Evolutionary conservation across 2,113 vertebrate genomes (phyloP), one percentile per base, ranked within the genome.

Genomic region (Psittacara wagleri): DNA sequence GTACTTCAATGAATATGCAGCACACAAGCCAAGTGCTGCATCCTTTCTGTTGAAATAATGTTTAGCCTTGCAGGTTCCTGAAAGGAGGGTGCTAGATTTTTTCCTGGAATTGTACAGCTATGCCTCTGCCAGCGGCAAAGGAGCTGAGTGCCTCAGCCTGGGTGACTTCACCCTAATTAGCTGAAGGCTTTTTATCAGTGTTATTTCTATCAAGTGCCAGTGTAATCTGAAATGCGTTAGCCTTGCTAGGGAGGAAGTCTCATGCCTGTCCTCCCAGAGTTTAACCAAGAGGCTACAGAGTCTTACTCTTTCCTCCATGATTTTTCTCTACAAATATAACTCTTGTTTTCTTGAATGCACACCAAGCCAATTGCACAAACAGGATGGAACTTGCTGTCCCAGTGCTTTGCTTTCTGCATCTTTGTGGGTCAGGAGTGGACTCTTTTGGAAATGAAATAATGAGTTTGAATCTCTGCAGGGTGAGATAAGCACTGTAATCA

Each of bases 371-470:
- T 23, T 11, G 46, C 46, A 44, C 48, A 63, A 20, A 29, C 27
- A 63, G 35, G 33, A 46, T 33, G 37, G 49, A 57, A 44, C 28
- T n/a, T 24, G 10, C 27, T 39, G 28, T 43, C 14, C 14, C 52
- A 68, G 28, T 4, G 46, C 11, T 61, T 43, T 61, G 25, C 10
- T 66, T 84, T 61, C 63, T 44, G 35, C 17, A 70, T 27, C 17
- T 76, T 10, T 0, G 0, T n/a, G 17, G 6, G 11, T 44, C 49
- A 62, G 14, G 31, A 37, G 7, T 3, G 2, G 23, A 23, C 6
- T 22, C 17, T 49, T 8, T 44, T 5, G 13, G 43, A 80, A 52
- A 24, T n/a, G 6, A 29, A 62, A 41, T 11, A 24, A 35, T 59
- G 57, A 81, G 28, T 49, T 31, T 49, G 23, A 67, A 49, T 4